phyloP scores from a whole-genome alignment of 2,113 vertebrate genomes.

The Myanophis thanlyinensis region DNA sequence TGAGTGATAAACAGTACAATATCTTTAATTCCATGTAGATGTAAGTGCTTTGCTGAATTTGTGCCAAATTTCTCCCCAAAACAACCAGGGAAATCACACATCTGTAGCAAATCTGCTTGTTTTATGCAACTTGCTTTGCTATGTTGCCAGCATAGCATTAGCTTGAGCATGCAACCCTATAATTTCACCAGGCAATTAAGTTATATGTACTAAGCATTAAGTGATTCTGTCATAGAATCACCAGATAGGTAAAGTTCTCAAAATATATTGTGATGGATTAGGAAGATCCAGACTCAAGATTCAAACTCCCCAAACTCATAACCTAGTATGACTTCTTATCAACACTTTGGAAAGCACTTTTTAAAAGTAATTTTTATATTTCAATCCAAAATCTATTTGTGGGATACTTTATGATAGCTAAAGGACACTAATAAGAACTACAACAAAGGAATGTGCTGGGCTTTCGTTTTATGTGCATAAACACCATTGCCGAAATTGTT shows the following conservation, averaged over 20 bases:
- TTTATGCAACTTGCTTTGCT: neutral
- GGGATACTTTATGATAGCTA: conserved; percentile 27
- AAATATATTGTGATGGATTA: neutral
- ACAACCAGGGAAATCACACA: neutral
- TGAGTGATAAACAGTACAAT: neutral
- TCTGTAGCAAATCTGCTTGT: neutral
- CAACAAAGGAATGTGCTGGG: neutral
- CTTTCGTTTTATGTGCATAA: neutral
- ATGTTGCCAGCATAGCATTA: neutral
- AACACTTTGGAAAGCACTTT: conserved; percentile 23
- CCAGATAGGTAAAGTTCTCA: neutral
- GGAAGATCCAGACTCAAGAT: neutral
- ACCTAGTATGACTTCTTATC: neutral
- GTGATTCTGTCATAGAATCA: neutral
- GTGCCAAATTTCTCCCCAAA: neutral
- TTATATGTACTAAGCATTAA: neutral
- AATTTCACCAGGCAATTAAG: conserved; percentile 1
- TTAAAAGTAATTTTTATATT: conserved; percentile 46
- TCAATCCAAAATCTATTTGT: conserved; percentile 29
- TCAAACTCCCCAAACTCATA: neutral
- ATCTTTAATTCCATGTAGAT: neutral
- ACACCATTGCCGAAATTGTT: neutral
- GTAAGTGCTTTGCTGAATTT: neutral
- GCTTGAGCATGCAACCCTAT: neutral
- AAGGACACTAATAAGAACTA: neutral